phyloP scores from a whole-genome alignment of 2,888 invertebrate genomes.

The Pasiphila rectangulata region DNA sequence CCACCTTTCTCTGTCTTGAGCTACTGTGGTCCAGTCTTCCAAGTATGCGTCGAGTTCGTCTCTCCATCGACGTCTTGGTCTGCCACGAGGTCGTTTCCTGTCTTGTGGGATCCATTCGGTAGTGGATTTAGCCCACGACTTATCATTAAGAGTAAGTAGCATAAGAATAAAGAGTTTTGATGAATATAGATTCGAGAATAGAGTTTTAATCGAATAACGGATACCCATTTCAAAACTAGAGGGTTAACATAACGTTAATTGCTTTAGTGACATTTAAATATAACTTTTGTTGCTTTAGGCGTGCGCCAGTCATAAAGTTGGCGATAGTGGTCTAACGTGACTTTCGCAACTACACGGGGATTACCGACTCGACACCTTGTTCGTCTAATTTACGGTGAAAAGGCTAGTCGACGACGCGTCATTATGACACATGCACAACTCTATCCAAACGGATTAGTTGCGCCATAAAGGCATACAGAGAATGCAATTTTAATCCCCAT shows the following conservation, averaged over 20 bases:
- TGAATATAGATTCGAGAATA: not conserved
- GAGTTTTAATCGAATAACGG: not conserved
- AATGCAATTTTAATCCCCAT: constrained; percentile 21
- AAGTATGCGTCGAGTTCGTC: too few species aligned
- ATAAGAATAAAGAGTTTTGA: too few species aligned
- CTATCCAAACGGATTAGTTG: constrained; percentile 64
- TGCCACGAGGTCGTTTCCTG: too few species aligned
- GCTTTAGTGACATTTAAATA: constrained; percentile 65
- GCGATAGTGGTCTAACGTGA: constrained; percentile 58
- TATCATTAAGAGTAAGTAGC: too few species aligned
- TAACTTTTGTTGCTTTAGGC: constrained; percentile 64
- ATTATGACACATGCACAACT: constrained; percentile 58
- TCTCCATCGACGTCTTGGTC: too few species aligned
- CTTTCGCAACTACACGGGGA: constrained; percentile 50
- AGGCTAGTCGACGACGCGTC: constrained; percentile 66
- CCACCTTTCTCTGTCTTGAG: too few species aligned
- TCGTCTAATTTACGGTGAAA: constrained; percentile 54
- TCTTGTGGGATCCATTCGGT: too few species aligned
- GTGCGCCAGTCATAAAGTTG: constrained; percentile 50
- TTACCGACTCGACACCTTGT: constrained; percentile 66
- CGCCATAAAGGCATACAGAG: constrained; percentile 39
- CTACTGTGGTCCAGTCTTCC: too few species aligned
- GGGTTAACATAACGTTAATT: constrained; percentile 51
- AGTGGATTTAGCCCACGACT: too few species aligned
- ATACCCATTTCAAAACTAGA: constrained; percentile 10